A percentile compares a stretch with the other conserved stretches of the same genome.
Evolutionary conservation across 2,888 invertebrate genomes (phyloP).

Genomic region (Amiota minor): DNA sequence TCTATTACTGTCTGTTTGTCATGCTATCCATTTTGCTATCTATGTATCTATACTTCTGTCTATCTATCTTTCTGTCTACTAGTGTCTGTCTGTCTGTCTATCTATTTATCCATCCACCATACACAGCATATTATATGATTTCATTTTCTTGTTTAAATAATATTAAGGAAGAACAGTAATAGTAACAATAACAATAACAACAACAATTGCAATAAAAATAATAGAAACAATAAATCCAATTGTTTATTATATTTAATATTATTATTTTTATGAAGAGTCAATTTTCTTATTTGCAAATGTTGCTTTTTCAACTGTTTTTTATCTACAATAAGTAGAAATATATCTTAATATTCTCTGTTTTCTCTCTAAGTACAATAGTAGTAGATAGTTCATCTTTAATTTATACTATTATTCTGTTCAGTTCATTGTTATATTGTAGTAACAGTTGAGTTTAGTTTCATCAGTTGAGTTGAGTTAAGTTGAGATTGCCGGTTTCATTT

Average conservation of each 20-base stretch:
- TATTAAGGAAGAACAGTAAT: not conserved
- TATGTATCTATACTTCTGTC: conserved; percentile 28
- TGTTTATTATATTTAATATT: conserved; percentile 32
- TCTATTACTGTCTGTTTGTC: not conserved
- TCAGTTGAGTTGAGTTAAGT: no score
- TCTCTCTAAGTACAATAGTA: no score
- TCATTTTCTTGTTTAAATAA: no score
- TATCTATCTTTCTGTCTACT: not conserved
- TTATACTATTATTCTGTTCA: no score
- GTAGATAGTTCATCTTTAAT: no score
- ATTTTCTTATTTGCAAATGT: not conserved
- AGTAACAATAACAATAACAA: conserved; percentile 20
- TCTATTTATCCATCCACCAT: conserved; percentile 13
- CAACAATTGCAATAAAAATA: conserved; percentile 20
- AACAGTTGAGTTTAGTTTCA: no score
- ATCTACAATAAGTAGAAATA: no score
- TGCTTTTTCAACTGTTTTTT: no score
- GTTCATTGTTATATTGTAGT: no score
- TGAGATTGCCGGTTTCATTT: no score
- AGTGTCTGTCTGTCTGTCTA: not conserved
- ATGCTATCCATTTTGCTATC: not conserved
- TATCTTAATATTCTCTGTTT: no score
- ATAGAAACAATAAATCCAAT: conserved; percentile 35
- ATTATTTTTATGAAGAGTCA: no score
- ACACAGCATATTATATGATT: conserved; percentile 17